phyloP scores from a whole-genome alignment of 2,113 vertebrate species.

The Leucopsar rothschildi region DNA sequence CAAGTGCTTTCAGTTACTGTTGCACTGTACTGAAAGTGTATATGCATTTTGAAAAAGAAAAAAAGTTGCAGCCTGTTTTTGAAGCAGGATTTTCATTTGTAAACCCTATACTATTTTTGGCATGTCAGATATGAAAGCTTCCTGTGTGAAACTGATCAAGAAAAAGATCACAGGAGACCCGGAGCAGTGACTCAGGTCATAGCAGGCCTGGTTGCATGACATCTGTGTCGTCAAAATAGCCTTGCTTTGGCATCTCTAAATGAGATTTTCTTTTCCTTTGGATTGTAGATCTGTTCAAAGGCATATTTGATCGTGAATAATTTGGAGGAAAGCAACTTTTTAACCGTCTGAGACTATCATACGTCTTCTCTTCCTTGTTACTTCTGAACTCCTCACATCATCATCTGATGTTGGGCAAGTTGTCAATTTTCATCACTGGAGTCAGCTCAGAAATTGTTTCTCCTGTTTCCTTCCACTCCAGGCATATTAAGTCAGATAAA shows the following conservation, averaged over 20 bases:
- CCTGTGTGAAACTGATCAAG: slow-evolving; percentile 3
- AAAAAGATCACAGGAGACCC: slow-evolving; percentile 41
- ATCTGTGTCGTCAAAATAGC: slow-evolving; percentile 9
- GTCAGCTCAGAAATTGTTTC: background rate
- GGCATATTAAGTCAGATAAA: background rate
- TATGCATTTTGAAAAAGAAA: slow-evolving; percentile 6
- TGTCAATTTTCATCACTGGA: background rate
- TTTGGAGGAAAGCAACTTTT: slow-evolving; percentile 1
- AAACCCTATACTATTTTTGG: slow-evolving; percentile 19
- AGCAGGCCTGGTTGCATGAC: slow-evolving; percentile 14
- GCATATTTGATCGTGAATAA: slow-evolving; percentile 26
- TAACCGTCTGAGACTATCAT: background rate
- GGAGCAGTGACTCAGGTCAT: slow-evolving; percentile 37
- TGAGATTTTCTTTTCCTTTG: slow-evolving; percentile 14
- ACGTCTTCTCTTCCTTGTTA: background rate
- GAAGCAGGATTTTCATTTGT: background rate
- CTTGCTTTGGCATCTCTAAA: background rate
- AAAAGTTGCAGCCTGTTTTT: background rate
- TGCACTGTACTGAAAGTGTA: background rate
- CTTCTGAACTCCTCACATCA: background rate
- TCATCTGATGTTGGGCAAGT: background rate
- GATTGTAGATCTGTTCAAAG: slow-evolving; percentile 6
- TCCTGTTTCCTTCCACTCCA: slow-evolving; percentile 10
- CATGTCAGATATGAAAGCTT: background rate
- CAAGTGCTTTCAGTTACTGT: background rate